Percentiles rank a stretch among this genome's conserved stretches.
These are phyloP conservation scores for Lagopus muta DNA, from an alignment of 2,113 vertebrate genomes.

Conservation along the genomic window DNA sequence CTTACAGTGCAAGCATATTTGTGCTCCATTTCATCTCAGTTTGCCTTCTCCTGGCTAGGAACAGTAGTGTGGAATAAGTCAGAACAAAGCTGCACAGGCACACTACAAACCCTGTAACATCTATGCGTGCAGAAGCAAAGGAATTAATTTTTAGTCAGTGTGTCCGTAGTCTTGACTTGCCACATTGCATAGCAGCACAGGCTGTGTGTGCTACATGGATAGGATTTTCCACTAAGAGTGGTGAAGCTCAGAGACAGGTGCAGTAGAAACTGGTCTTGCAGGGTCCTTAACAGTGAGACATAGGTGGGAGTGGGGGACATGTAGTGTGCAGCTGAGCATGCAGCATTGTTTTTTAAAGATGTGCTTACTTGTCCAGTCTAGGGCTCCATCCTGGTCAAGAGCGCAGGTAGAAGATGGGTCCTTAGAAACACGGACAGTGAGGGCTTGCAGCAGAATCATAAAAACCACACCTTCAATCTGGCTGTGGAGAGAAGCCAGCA, in stretches of 20 bases:
- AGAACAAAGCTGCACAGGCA: neutral
- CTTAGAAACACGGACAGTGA: slow-evolving; percentile 72
- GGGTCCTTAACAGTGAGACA: neutral
- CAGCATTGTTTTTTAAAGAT: neutral
- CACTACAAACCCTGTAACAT: neutral
- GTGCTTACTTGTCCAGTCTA: slow-evolving; percentile 89
- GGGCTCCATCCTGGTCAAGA: slow-evolving; percentile 55
- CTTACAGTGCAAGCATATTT: neutral
- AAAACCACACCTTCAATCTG: slow-evolving; percentile 86
- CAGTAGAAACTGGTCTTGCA: neutral
- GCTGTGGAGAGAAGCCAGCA: slow-evolving; percentile 67
- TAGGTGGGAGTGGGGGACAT: neutral
- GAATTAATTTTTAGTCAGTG: neutral
- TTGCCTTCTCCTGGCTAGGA: neutral
- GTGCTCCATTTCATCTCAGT: neutral
- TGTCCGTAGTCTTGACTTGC: neutral
- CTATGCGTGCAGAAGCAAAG: neutral
- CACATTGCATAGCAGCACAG: neutral
- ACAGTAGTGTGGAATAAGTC: neutral
- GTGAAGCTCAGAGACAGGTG: neutral
- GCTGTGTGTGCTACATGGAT: neutral
- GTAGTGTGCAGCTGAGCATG: rapidly evolving
- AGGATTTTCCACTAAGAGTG: neutral
- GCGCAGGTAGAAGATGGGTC: slow-evolving; percentile 79
- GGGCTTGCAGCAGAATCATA: slow-evolving; percentile 81